Evolutionary conservation across 92 coral and sea anemone species (phyloP), one percentile per base, ranked within the genome.

Genomic region (Zoanthus solanderi): DNA sequence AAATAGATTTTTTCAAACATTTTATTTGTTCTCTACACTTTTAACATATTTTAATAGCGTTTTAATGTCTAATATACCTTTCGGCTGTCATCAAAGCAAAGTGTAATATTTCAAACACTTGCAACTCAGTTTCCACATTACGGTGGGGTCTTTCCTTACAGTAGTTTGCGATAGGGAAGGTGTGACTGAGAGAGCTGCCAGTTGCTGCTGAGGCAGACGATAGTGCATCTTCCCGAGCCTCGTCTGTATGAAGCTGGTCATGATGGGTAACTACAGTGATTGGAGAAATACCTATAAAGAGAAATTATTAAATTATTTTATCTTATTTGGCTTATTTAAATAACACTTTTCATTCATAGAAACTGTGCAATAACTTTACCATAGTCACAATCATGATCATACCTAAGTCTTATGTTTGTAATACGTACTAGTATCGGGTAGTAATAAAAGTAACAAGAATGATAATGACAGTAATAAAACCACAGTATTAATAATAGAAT

Each of bases 161-260:
- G 81, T 91, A 91, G 91, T 87, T 91, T 57, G 93, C 93, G 18
- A 91, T 66, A 45, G 82, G 76, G 91, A 91, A 91, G 2, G 93
- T 91, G 75, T 91, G 88, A 65, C 79, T 76, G 73, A 61, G 93
- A 65, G 93, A 87, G 45, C 91, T 87, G 7, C 93, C 93, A 13
- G 93, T 91, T 17, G 91, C 93, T 16, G 91, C 93, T 5, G 93
- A 87, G 13, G 91, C 93, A 15, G 28, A 42, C 28, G 88, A 75
- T 32, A 91, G 75, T 6, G 91, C 89, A 8, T 67, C 85, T n/a
- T 87, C 86, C 14, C 89, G 80, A 4, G 56, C 90, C 23, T 76
- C 23, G 61, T 75, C 78, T 7, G 88, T 47, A 3, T 72, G 28
- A 1, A 90, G 90, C 18, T 42, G 56, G 63, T 85, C 92, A 44